A percentile compares a stretch with the other conserved stretches of the same genome.
These are phyloP conservation scores for Anseranas semipalmata DNA, from an alignment of 2,113 vertebrate species.

Conservation along the genomic window DNA sequence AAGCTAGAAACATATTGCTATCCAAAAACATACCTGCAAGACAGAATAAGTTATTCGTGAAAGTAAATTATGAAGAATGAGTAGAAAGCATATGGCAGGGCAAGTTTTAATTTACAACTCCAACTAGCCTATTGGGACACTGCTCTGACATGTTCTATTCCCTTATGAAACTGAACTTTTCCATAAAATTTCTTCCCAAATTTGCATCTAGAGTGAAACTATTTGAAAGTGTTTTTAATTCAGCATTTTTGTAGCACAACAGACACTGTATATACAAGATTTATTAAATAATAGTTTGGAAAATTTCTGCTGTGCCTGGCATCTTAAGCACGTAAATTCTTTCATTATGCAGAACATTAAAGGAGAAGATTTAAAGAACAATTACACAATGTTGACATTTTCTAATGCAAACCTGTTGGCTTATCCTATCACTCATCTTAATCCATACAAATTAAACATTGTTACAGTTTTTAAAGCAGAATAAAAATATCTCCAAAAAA, in stretches of 20 bases:
- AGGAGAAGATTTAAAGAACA: slow-evolving; percentile 34
- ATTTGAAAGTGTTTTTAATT: not conserved
- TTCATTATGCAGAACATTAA: slow-evolving; percentile 33
- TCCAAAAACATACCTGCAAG: not conserved
- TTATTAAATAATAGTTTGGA: not conserved
- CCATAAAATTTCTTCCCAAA: not conserved
- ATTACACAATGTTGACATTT: slow-evolving; percentile 48
- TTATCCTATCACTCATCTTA: slow-evolving; percentile 27
- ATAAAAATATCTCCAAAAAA: not conserved
- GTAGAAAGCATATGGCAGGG: not conserved
- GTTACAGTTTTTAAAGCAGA: not conserved
- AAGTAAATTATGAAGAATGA: slow-evolving; percentile 4
- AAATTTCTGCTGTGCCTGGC: not conserved
- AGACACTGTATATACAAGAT: not conserved
- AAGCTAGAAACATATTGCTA: not conserved
- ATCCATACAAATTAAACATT: not conserved
- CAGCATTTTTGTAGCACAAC: not conserved
- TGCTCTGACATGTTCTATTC: not conserved
- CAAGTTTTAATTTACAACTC: not conserved
- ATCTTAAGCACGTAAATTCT: slow-evolving; percentile 23
- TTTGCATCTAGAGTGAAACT: slow-evolving; percentile 2
- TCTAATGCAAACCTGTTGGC: not conserved
- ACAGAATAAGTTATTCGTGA: not conserved
- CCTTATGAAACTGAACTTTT: not conserved
- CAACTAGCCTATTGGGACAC: not conserved